Evolutionary conservation across 2,888 invertebrate genomes (phyloP).

Genomic region (Drosophila quasianomalipes): DNA sequence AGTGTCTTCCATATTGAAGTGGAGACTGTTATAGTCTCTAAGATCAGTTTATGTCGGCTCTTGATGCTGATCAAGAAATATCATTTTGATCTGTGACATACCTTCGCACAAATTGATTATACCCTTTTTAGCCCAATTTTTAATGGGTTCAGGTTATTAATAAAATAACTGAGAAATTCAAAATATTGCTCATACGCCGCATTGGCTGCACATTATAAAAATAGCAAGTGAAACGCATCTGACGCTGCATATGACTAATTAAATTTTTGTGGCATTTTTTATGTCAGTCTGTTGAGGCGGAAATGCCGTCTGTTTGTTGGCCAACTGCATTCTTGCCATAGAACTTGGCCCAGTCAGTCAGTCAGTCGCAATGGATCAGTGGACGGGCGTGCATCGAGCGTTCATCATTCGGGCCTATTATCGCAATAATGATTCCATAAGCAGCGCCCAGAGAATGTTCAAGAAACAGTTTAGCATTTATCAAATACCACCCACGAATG

Average conservation of each 20-base stretch:
- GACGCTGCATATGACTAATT: conserved; percentile 54
- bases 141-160: background rate
- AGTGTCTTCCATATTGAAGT: no score
- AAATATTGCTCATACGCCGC: conserved; percentile 67
- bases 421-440: conserved; percentile 80
- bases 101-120: background rate
- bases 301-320: conserved; percentile 40
- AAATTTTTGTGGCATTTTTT: conserved; percentile 55
- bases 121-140: fast-evolving
- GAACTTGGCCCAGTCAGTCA: conserved; percentile 1
- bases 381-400: conserved; percentile 83
- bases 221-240: conserved; percentile 26
- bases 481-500: conserved; percentile 74
- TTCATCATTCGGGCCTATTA: conserved; percentile 80
- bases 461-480: conserved; percentile 81
- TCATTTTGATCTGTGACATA: background rate
- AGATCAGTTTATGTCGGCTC: no score
- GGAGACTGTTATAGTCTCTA: no score
- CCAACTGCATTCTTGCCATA: background rate
- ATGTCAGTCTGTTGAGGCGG: conserved; percentile 66
- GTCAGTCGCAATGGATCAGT: conserved; percentile 80
- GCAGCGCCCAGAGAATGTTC: conserved; percentile 76
- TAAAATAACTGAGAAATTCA: background rate
- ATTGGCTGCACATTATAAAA: conserved; percentile 32
- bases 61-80: background rate